Evolutionary conservation across 2,888 invertebrate genomes (phyloP).

Genomic region (Drosophila algonquin): DNA sequence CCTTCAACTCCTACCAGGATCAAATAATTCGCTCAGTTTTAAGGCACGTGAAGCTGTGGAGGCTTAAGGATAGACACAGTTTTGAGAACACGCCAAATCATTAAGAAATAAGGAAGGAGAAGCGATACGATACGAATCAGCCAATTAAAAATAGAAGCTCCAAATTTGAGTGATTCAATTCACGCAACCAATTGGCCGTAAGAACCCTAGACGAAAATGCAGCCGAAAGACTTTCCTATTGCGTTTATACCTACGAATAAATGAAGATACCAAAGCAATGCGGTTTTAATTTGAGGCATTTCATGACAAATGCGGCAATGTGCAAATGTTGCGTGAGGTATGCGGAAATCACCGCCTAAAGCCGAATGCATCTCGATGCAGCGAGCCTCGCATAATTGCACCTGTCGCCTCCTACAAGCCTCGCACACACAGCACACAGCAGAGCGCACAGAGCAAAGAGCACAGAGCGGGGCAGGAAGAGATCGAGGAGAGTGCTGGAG

Average conservation of each 20-base stretch:
- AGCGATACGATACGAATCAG: no score
- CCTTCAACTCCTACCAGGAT: no score
- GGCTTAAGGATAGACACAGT: no score
- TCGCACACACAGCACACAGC: not conserved
- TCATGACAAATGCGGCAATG: constrained; percentile 31
- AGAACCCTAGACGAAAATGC: not conserved
- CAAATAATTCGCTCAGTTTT: no score
- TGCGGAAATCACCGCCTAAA: constrained; percentile 67
- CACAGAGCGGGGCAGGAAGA: no score
- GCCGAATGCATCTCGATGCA: constrained; percentile 25
- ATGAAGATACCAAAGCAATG: constrained; percentile 8
- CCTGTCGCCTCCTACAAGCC: constrained; percentile 70
- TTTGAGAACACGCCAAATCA: no score
- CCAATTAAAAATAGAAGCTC: no score
- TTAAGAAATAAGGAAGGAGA: no score
- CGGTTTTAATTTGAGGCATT: constrained; percentile 1
- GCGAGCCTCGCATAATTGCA: constrained; percentile 64
- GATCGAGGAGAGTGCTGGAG: not conserved
- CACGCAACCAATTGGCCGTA: not conserved
- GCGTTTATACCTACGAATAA: not conserved
- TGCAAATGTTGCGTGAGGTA: constrained; percentile 51
- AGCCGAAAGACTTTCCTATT: not conserved
- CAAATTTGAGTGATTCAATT: no score
- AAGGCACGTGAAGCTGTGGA: no score
- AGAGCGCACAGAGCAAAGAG: not conserved